Evolutionary conservation across 2,113 vertebrate genomes (phyloP).

Genomic region (Rousettus leschenaultii): DNA sequence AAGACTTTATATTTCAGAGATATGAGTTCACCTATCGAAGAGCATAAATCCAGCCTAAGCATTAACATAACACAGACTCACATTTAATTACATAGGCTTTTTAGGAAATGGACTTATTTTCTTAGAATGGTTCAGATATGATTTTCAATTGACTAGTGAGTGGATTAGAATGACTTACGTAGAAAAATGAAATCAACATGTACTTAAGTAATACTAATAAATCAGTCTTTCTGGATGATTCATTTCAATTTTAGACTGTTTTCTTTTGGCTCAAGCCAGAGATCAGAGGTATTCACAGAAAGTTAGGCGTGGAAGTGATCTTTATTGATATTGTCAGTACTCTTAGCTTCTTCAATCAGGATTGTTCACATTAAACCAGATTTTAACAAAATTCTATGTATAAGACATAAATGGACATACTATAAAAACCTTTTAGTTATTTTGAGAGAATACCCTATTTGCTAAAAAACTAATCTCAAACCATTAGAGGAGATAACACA

Average conservation of each 20-base stretch:
- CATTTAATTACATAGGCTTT: not conserved
- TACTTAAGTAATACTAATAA: not conserved
- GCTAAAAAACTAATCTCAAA: not conserved
- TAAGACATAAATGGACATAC: not conserved
- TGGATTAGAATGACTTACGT: not conserved
- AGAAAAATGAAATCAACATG: conserved; percentile 9
- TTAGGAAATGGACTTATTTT: conserved; percentile 22
- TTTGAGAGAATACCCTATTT: not conserved
- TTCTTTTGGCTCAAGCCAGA: not conserved
- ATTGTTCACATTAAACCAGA: not conserved
- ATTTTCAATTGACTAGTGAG: not conserved
- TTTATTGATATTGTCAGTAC: not conserved
- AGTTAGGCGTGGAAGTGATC: not conserved
- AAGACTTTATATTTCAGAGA: not conserved
- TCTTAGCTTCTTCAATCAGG: not conserved
- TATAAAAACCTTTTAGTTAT: not conserved
- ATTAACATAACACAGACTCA: not conserved
- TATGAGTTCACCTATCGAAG: not conserved
- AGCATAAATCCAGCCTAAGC: not conserved
- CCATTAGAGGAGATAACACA: not conserved
- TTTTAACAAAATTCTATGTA: not conserved
- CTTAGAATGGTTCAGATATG: not conserved
- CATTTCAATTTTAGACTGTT: not conserved
- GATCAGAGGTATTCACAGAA: not conserved
- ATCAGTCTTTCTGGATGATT: not conserved